Conservation (phyloP, 2,797 vertebrate species). For the Ibycter americanus region DNA sequence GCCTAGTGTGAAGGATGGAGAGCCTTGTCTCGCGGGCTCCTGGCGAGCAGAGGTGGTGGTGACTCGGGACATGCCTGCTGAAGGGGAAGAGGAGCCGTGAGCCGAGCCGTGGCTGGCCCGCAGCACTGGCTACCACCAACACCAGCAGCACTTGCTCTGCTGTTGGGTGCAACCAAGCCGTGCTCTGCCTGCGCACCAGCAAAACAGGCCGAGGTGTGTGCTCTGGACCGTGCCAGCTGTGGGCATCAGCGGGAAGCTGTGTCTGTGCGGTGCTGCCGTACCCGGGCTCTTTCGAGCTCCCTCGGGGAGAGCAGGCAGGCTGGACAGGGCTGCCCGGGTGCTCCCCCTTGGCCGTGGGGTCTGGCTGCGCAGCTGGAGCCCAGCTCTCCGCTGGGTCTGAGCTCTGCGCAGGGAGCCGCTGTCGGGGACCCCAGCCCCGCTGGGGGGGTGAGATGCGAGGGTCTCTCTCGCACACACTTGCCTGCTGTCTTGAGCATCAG, state of each 20-base stretch:
- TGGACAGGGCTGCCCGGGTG: background rate
- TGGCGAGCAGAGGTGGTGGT: background rate
- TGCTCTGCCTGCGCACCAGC: background rate
- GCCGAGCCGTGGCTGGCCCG: background rate
- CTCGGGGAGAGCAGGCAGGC: background rate
- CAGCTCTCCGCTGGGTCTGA: background rate
- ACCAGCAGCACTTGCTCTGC: background rate
- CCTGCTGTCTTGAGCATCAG: background rate
- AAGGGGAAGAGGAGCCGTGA: background rate
- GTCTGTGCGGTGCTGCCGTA: background rate
- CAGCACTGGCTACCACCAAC: background rate
- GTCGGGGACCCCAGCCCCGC: background rate
- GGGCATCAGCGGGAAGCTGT: background rate
- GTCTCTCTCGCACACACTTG: background rate
- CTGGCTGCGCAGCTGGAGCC: background rate
- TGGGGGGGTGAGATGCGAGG: background rate
- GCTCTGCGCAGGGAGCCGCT: background rate
- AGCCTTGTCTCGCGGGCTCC: background rate
- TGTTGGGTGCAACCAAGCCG: accelerated
- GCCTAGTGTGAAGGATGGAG: background rate
- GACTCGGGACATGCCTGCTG: background rate
- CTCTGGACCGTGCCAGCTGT: background rate
- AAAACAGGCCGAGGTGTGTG: background rate
- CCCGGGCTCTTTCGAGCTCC: background rate
- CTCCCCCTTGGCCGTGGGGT: background rate